These are phyloP conservation scores for Pachycephala philippinensis DNA, from an alignment of 2,113 vertebrate species.

Conservation along the genomic window DNA sequence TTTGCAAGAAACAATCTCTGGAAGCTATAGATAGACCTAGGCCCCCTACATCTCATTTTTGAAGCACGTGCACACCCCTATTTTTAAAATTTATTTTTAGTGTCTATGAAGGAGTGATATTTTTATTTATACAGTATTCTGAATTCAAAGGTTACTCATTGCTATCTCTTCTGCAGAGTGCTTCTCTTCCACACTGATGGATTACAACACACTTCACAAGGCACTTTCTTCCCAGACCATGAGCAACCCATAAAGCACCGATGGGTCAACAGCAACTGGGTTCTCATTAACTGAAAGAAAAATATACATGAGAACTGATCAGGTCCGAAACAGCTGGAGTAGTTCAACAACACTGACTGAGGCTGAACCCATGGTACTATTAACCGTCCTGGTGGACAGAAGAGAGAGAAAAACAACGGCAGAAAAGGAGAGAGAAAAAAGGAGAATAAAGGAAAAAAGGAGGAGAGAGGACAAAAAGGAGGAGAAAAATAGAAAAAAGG, in stretches of 20 bases:
- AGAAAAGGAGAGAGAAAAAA: not conserved
- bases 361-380: not conserved
- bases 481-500: not conserved
- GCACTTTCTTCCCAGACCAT: not conserved
- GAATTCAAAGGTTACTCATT: not conserved
- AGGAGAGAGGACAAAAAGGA: not conserved
- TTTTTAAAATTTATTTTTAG: not conserved
- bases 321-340: not conserved
- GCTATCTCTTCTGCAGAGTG: not conserved
- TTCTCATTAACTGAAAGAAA: not conserved
- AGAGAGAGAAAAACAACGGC: not conserved
- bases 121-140: not conserved
- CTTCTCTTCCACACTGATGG: not conserved
- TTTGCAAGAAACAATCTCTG: not conserved
- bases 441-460: not conserved
- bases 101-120: not conserved
- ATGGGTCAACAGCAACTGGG: not conserved
- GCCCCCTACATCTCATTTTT: not conserved
- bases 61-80: fast-evolving
- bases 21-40: not conserved
- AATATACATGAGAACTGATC: not conserved
- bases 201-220: not conserved
- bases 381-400: not conserved
- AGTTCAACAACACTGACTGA: not conserved
- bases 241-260: not conserved